Conservation (phyloP, 2,113 vertebrate genomes). For the Empidonax alnorum region DNA sequence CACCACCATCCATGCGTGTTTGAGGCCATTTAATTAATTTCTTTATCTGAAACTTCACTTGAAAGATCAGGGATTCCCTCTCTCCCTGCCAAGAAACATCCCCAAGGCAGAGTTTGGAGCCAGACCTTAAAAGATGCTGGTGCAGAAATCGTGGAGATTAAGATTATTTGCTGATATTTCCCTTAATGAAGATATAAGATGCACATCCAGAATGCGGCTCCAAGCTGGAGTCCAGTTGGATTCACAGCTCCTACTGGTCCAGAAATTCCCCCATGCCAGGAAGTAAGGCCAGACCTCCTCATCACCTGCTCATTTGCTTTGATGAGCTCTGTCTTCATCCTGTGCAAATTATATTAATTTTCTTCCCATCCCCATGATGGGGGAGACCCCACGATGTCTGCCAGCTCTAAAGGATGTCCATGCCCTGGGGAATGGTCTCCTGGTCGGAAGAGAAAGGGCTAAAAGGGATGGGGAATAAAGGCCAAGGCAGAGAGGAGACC, state of each 20-base stretch:
- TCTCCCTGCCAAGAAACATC: background rate
- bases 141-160: background rate
- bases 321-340: background rate
- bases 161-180: background rate
- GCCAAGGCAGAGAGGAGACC: background rate
- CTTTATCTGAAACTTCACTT: background rate
- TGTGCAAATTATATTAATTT: background rate
- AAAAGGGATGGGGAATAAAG: background rate
- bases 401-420: background rate
- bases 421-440: fast-evolving
- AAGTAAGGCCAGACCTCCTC: background rate
- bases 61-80: background rate
- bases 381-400: fast-evolving
- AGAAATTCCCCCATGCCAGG: background rate
- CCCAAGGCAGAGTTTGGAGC: background rate
- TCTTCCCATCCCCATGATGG: background rate
- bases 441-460: background rate
- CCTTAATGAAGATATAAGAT: background rate
- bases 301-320: background rate
- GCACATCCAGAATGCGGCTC: fast-evolving
- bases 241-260: background rate
- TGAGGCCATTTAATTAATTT: background rate
- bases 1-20: fast-evolving
- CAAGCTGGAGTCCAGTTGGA: background rate
- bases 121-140: background rate